phyloP scores from a whole-genome alignment of 2,113 vertebrate species.

The Aplodontia rufa region DNA sequence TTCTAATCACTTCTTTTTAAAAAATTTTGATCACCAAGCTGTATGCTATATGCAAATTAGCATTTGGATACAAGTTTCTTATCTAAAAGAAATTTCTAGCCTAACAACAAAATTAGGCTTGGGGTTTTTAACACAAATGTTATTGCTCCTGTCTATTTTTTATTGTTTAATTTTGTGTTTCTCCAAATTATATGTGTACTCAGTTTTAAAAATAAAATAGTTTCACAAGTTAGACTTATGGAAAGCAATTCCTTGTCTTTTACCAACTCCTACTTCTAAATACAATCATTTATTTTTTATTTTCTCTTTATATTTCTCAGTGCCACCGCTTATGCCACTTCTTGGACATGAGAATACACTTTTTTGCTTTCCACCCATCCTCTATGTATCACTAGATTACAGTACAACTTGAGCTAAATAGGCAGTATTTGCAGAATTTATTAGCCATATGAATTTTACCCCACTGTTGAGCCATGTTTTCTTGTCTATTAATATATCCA shows the following conservation, averaged over 20 bases:
- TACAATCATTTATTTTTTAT: not conserved
- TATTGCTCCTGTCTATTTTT: conserved; percentile 14
- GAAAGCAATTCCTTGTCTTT: not conserved
- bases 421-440: not conserved
- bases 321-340: not conserved
- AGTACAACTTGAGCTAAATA: not conserved
- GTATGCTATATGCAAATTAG: not conserved
- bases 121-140: not conserved
- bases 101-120: not conserved
- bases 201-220: conserved; percentile 20
- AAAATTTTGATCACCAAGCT: not conserved
- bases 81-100: not conserved
- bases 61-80: not conserved
- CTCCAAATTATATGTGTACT: not conserved
- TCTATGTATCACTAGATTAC: not conserved
- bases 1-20: not conserved
- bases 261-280: not conserved
- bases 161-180: conserved; percentile 11
- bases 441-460: not conserved
- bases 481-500: not conserved
- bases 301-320: not conserved
- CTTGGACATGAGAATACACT: not conserved
- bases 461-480: not conserved
- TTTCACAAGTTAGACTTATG: not conserved
- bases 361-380: not conserved